A percentile compares a stretch with the other conserved stretches of the same genome.
These are phyloP conservation scores for Furnarius figulus DNA, from an alignment of 2,113 vertebrate genomes.

Conservation along the genomic window DNA sequence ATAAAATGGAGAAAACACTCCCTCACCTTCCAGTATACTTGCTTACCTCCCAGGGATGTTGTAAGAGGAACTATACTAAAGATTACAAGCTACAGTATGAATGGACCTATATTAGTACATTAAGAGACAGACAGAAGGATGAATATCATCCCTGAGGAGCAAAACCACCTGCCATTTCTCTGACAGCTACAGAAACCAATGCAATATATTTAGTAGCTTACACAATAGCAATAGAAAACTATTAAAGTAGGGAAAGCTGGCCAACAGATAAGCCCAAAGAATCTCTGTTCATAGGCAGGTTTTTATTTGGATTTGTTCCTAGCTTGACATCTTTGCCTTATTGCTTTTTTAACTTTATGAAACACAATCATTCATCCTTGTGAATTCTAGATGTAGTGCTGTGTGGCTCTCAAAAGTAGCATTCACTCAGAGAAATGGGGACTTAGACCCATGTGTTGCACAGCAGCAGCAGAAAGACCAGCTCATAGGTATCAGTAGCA, in stretches of 20 bases:
- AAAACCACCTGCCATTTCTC: not conserved
- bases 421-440: not conserved
- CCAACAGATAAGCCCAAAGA: not conserved
- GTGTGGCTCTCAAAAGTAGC: not conserved
- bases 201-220: not conserved
- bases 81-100: not conserved
- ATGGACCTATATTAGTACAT: not conserved
- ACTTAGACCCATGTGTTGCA: not conserved
- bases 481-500: not conserved
- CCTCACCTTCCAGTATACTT: not conserved
- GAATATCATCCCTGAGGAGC: not conserved
- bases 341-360: not conserved
- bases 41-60: not conserved
- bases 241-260: not conserved
- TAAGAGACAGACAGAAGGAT: not conserved
- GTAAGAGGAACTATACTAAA: not conserved
- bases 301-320: not conserved
- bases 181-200: not conserved
- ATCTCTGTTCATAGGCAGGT: not conserved
- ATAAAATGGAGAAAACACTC: rapidly evolving
- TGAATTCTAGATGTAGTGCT: not conserved
- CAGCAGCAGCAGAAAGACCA: not conserved
- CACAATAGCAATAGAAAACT: not conserved
- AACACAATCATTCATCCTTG: not conserved
- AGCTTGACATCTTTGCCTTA: not conserved